Evolutionary conservation across 2,888 invertebrate genomes (phyloP), one percentile per base, ranked within the genome.

Genomic region (Machimus atricapillus): DNA sequence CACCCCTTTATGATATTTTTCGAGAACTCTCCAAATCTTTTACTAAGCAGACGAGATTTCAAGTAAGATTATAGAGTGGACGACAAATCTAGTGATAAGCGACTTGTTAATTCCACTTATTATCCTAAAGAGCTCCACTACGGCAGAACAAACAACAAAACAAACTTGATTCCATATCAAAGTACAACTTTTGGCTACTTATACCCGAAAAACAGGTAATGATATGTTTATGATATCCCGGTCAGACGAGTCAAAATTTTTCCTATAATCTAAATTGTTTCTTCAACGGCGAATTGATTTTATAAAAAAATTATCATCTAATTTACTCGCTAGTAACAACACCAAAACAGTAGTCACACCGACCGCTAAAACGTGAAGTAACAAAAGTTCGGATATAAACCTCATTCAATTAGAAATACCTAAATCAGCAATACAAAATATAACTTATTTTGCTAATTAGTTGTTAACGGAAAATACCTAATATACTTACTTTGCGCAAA

Each of bases 251-350:
- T 78, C 76, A 76, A 37, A 76, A 74, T 14, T 76, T 34, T 52
- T 81, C 16, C 81, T 52, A 46, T n/a, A 34, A 1, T 27, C 52
- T 81, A 52, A 81, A 56, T 52, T 31, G 1, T 81, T 56, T n/a
- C 23, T 76, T 52, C 34, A 81, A 81, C 56, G 27, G 52, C 52
- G 43, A 81, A 43, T 81, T 81, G 81, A 14, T 81, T 81, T 81
- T 31, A 81, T 81, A 56, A 81, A 81, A 78, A 81, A 81, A 81
- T 81, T 81, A 81, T 81, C 52, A 14, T n/a, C 81, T 81, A 81
- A 81, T 81, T 81, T 81, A 81, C 14, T 56, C 27, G 9, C 81
- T 81, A 81, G 16, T 81, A 78, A 81, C 81, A 81, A 81, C 81
- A 81, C 81, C 81, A 81, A 81, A 81, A 81, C 34, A 81, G 56